A percentile compares a stretch with the other conserved stretches of the same genome.
Conservation (phyloP, 2,113 vertebrate species). For the Isurus oxyrinchus region DNA sequence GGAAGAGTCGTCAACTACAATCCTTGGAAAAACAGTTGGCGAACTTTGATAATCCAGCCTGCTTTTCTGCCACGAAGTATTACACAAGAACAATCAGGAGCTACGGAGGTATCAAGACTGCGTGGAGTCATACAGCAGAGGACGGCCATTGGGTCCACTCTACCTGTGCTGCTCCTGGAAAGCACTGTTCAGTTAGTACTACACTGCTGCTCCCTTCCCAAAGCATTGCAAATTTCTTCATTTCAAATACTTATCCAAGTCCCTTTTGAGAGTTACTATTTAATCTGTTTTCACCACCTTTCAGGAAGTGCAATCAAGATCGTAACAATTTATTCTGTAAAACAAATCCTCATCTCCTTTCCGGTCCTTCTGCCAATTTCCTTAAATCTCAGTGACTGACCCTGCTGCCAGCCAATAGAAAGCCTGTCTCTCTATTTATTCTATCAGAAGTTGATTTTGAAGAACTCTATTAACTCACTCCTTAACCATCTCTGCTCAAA, state of each 20-base stretch:
- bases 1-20: neutral
- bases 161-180: neutral
- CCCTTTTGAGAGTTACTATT: neutral
- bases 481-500: neutral
- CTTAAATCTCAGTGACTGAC: neutral
- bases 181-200: neutral
- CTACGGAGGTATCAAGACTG: neutral
- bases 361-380: neutral
- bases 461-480: neutral
- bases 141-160: neutral
- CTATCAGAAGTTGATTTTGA: neutral
- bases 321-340: too few species aligned
- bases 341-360: neutral
- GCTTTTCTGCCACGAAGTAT: neutral
- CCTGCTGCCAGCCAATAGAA: neutral
- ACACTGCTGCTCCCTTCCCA: neutral
- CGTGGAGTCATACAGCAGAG: neutral
- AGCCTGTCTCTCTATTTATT: neutral
- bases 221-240: neutral
- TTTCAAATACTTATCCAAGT: neutral
- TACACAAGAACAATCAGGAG: neutral
- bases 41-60: neutral
- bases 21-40: neutral
- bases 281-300: neutral
- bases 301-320: neutral